Percentiles rank a stretch among this genome's conserved stretches.
These are phyloP conservation scores for Rhabdornis inornatus DNA, from an alignment of 2,113 vertebrate species.

Conservation along the genomic window DNA sequence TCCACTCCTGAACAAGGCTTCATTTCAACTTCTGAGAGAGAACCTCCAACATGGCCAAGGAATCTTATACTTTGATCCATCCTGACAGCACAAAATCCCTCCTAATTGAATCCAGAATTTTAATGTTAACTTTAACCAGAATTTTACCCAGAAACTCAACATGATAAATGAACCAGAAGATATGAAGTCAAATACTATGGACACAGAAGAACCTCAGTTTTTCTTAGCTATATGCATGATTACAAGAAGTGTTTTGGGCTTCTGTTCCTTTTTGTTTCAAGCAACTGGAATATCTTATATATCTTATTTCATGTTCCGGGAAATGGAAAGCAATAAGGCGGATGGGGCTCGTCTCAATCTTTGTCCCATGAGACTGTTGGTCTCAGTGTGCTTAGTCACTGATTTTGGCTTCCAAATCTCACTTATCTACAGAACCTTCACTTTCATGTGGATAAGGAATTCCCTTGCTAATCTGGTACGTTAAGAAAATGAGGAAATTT, in stretches of 20 bases:
- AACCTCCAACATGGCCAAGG: background rate
- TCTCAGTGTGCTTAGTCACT: background rate
- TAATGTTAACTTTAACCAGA: background rate
- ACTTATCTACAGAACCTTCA: fast-evolving
- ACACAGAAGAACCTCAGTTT: background rate
- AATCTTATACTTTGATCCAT: background rate
- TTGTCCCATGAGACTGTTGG: background rate
- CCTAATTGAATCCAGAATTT: background rate
- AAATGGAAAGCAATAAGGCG: background rate
- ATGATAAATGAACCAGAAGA: background rate
- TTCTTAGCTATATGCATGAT: background rate
- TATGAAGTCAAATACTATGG: background rate
- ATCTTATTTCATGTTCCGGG: background rate
- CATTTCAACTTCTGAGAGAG: background rate
- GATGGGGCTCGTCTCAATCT: background rate
- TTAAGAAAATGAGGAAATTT: background rate
- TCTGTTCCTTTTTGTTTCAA: background rate
- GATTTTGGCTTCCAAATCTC: background rate
- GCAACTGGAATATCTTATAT: background rate
- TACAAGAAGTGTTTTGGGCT: background rate
- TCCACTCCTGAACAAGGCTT: background rate
- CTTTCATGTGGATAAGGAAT: background rate
- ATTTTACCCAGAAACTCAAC: background rate
- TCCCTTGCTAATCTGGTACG: fast-evolving
- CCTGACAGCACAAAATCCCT: background rate